Base-by-base conservation (phyloP, 2,797 vertebrate genomes). In the Sebastiscus tertius region DNA sequence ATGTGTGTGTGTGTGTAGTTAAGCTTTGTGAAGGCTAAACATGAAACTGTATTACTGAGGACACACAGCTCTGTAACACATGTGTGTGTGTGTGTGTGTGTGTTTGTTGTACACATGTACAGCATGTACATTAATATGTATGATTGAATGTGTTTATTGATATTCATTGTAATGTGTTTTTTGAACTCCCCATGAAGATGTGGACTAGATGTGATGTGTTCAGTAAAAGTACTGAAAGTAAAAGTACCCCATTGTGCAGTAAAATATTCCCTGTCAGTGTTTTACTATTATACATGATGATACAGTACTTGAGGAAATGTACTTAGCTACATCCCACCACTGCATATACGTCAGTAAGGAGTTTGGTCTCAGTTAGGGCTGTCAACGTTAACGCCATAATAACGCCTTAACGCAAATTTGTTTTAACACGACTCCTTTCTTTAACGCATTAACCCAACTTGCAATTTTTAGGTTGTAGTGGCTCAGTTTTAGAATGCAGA, bases 91-190 rank as follows among this genome's bases (percentile, higher is more conserved):
- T 46, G 73, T 72, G 73, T 75, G 55, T 72, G 34, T 62, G 85
- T 97, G 63, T 66, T n/a, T 55, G 46, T 62, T 62, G 60, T 62
- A 36, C 60, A 36, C 31, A 34, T 62, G 31, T 24, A 22, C 20
- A 34, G 20, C n/a, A 63, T 36, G 33, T 63, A 36, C 61, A 63
- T 63, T 36, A 36, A 36, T 24, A 63, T 63, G 34, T 39, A 63
- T 36, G 34, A 63, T 16, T 63, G 18, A 36, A 36, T 63, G n/a
- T 39, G 39, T 16, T 62, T 22, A 33, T 62, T 36, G 60, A n/a
- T 31, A 34, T 62, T 62, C 31, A 62, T 13, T 4, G 12, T 22
- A 62, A 22, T 62, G 60, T 62, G 31, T n/a, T 34, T n/a, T 29
- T 62, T 62, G 20, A 31, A 60, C 10, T 20, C 27, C 27, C 58